Base-by-base conservation (phyloP, 2,888 invertebrate species). In the Hypena proboscidalis region DNA sequence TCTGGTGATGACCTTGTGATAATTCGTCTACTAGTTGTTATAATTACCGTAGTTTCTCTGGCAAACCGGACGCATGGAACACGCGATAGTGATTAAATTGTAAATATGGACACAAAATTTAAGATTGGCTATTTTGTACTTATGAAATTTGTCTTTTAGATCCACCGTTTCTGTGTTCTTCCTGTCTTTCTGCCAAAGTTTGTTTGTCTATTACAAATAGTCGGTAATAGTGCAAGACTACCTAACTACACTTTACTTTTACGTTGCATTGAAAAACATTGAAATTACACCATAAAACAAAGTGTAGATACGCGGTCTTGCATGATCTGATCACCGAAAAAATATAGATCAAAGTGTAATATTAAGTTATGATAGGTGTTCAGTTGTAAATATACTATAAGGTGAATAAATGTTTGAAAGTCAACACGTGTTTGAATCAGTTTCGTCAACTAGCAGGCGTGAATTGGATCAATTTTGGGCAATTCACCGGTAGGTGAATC, bases 61-160 rank as follows among this genome's bases (percentile, higher is more conserved):
- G 73, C 7, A 75, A 70, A 69, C 69, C 52, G 75, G 75, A 72
- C 81, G 84, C 76, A 74, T 87, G 83, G 90, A 89, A 89, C 90
- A 90, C 90, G 90, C 90, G 90, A 83, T 83, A 48, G 68, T 74
- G 72, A 64, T 64, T 62, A 3, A 10, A 19, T 3, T 60, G 60
- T 58, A 49, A 64, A 74, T 71, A 58, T 54, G 57, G 58, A 62
- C 67, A 59, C 63, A 70, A 79, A 81, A 72, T 76, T n/a, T 53
- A 45, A 74, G 72, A 87, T 87, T 87, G 88, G 89, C 85, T 82
- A 43, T 29, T 35, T 71, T 80, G 89, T 90, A 90, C 89, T 90
- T 90, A 89, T 56, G 56, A 77, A 73, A 68, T 54, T n/a, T 57
- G 34, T 54, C 39, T 57, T 57, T 56, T 58, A 59, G 22, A 44